These are phyloP conservation scores for Lasioglossum baleicum DNA, from an alignment of 1,140 invertebrate genomes.

Conservation along the genomic window DNA sequence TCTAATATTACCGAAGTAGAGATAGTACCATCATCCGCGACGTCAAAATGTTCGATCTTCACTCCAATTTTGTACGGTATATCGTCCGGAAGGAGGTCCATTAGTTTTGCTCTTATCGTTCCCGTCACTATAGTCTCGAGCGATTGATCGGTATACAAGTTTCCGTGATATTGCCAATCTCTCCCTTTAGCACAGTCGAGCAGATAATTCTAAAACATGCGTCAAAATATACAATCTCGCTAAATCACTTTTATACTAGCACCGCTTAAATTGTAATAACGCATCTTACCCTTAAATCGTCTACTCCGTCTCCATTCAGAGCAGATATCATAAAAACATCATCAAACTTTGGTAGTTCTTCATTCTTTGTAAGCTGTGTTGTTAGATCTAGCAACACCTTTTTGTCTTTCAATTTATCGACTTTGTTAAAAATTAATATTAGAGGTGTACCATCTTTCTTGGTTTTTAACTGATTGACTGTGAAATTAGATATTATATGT, in stretches of 20 bases:
- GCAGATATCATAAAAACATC: slow-evolving; percentile 95
- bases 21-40: slow-evolving; percentile 81
- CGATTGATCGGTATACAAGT: slow-evolving; percentile 86
- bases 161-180: slow-evolving; percentile 84
- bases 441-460: slow-evolving; percentile 83
- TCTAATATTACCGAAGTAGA: slow-evolving; percentile 83
- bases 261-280: background rate
- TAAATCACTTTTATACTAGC: slow-evolving; percentile 1
- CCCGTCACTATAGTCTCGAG: slow-evolving; percentile 85
- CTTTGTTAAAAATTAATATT: slow-evolving; percentile 94
- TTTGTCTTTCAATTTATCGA: slow-evolving; percentile 90
- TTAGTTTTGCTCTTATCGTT: slow-evolving; percentile 88
- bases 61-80: slow-evolving; percentile 89
- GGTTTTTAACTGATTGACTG: slow-evolving; percentile 85
- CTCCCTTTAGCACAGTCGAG: slow-evolving; percentile 83
- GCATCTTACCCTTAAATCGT: slow-evolving; percentile 84
- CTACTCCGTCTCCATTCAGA: slow-evolving; percentile 87
- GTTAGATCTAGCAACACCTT: slow-evolving; percentile 86
- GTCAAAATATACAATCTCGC: slow-evolving; percentile 45
- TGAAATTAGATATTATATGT: slow-evolving; percentile 84
- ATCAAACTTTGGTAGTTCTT: slow-evolving; percentile 88
- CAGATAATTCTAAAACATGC: slow-evolving; percentile 85
- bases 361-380: slow-evolving; percentile 84
- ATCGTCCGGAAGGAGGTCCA: slow-evolving; percentile 90
- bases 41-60: slow-evolving; percentile 85